Conservation (phyloP, 2,888 invertebrate genomes). For the Eristalis tenax region DNA sequence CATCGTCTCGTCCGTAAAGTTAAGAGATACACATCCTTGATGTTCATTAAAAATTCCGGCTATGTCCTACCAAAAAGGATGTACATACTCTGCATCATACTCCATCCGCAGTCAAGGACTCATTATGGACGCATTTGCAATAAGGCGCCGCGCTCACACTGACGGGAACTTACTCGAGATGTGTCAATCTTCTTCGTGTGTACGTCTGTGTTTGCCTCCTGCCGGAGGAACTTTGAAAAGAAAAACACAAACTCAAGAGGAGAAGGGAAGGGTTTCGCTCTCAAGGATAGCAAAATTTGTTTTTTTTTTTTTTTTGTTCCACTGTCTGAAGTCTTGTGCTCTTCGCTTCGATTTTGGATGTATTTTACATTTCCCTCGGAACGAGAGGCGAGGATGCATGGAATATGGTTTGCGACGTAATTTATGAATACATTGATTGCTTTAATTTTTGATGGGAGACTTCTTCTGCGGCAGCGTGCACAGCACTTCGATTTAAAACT, state of each 20-base stretch:
- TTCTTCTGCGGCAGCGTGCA: constrained; percentile 15
- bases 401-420: neutral
- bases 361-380: no score
- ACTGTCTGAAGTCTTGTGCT: neutral
- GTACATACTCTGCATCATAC: constrained; percentile 39
- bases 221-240: neutral
- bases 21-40: constrained; percentile 67
- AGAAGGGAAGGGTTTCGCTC: constrained; percentile 14
- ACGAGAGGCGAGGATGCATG: neutral
- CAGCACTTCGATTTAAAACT: constrained; percentile 39
- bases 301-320: constrained; percentile 17
- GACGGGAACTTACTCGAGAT: neutral
- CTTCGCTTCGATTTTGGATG: neutral
- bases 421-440: constrained; percentile 68
- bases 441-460: constrained; percentile 56
- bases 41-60: constrained; percentile 70
- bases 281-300: constrained; percentile 28
- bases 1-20: constrained; percentile 42
- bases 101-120: constrained; percentile 48
- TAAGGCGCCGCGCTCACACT: constrained; percentile 9
- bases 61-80: constrained; percentile 52
- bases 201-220: neutral
- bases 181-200: constrained; percentile 8
- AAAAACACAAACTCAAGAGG: constrained; percentile 40
- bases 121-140: constrained; percentile 66